Conservation (phyloP, 1,140 invertebrate species). For the Tetragnatha versicolor region DNA sequence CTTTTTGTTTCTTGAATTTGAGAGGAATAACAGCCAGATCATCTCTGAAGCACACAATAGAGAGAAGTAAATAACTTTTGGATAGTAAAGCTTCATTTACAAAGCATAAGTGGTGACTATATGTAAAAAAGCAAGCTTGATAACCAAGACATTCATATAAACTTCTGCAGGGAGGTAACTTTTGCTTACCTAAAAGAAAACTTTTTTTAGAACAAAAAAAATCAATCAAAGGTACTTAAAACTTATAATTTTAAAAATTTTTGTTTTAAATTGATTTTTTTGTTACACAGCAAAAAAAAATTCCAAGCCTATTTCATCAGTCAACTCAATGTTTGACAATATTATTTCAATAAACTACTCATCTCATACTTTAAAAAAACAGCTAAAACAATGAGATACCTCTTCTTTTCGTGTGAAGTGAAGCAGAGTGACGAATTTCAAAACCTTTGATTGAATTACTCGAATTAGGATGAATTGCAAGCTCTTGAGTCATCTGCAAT, state of each 20-base stretch:
- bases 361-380: no score
- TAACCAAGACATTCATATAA: constrained; percentile 32
- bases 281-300: no score
- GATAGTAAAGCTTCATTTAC: neutral
- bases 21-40: neutral
- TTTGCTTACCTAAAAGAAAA: neutral
- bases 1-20: constrained; percentile 24
- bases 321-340: no score
- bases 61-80: neutral
- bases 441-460: neutral
- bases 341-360: no score
- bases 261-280: no score
- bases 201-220: neutral
- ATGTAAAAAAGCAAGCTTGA: constrained; percentile 19
- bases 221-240: neutral
- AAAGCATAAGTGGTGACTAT: neutral
- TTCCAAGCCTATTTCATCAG: no score
- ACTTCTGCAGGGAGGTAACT: neutral
- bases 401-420: no score
- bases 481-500: constrained; percentile 5
- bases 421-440: neutral
- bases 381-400: no score
- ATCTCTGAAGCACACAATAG: constrained; percentile 5
- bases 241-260: no score
- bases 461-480: neutral